Percentiles rank a stretch among this genome's conserved stretches.
phyloP scores from a whole-genome alignment of 2,797 vertebrate genomes.

The Pangasius mekongensis region DNA sequence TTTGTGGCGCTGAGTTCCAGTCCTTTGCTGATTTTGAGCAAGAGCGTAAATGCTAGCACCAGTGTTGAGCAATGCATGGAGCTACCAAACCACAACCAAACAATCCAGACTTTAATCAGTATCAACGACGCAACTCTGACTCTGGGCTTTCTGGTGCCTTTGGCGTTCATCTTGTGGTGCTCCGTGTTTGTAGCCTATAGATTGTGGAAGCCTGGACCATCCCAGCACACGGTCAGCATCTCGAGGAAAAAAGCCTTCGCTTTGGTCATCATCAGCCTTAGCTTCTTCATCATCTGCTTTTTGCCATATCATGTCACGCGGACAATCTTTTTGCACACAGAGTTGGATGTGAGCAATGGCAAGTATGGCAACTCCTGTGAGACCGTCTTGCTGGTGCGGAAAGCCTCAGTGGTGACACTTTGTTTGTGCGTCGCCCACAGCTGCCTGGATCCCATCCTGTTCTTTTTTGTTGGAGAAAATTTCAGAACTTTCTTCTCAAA shows the following conservation, averaged over 20 bases:
- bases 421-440: conserved; percentile 73
- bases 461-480: conserved; percentile 78
- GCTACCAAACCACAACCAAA: conserved; percentile 35
- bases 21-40: conserved; percentile 54
- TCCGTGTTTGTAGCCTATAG: conserved; percentile 69
- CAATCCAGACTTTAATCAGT: conserved; percentile 39
- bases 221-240: background rate
- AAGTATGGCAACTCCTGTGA: background rate
- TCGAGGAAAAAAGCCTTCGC: conserved; percentile 70
- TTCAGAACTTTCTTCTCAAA: conserved; percentile 63
- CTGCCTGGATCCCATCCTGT: conserved; percentile 78
- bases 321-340: conserved; percentile 65
- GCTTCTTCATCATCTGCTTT: conserved; percentile 77
- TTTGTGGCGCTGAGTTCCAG: conserved; percentile 62
- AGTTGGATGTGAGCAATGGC: background rate
- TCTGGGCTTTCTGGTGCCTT: conserved; percentile 71
- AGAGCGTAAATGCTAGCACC: fast-evolving
- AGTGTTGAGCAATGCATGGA: conserved; percentile 67
- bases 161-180: conserved; percentile 69
- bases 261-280: conserved; percentile 72
- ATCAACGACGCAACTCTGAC: conserved; percentile 69
- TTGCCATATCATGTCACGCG: conserved; percentile 77
- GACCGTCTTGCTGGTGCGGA: conserved; percentile 59
- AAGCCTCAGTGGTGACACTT: conserved; percentile 66
- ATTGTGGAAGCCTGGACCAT: conserved; percentile 60